Conservation (phyloP, 2,113 vertebrate genomes). For the Ochotona curzoniae region DNA sequence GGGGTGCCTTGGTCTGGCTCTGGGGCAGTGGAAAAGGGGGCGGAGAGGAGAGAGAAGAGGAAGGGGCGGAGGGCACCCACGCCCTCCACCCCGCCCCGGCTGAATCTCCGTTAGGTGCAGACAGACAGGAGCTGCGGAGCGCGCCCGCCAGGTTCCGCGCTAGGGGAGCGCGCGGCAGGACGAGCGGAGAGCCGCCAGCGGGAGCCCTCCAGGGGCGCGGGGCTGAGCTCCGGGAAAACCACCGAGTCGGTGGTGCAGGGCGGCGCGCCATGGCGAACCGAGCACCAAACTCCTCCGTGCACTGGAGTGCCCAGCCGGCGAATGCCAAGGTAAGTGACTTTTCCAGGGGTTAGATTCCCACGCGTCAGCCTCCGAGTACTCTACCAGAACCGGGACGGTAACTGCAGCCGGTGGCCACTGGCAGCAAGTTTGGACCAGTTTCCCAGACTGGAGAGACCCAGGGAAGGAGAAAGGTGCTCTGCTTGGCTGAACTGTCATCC, state of each 20-base stretch:
- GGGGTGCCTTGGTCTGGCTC: background rate
- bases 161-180: rapidly evolving
- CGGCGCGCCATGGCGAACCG: constrained; percentile 25
- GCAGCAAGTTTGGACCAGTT: background rate
- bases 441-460: background rate
- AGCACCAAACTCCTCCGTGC: background rate
- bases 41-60: constrained; percentile 59
- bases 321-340: constrained; percentile 63
- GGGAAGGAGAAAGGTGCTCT: no score
- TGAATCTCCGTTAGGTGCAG: background rate
- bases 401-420: background rate
- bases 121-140: rapidly evolving
- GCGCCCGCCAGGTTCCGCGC: background rate
- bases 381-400: no score
- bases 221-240: rapidly evolving
- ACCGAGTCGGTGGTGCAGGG: background rate
- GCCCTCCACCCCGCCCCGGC: background rate
- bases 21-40: constrained; percentile 32
- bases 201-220: background rate
- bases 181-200: background rate
- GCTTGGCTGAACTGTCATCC: background rate
- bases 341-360: background rate
- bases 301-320: background rate
- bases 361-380: background rate
- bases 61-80: constrained; percentile 60